Evolutionary conservation across 2,888 invertebrate species (phyloP), one percentile per base, ranked within the genome.

Genomic region (Acanthosoma haemorrhoidale): DNA sequence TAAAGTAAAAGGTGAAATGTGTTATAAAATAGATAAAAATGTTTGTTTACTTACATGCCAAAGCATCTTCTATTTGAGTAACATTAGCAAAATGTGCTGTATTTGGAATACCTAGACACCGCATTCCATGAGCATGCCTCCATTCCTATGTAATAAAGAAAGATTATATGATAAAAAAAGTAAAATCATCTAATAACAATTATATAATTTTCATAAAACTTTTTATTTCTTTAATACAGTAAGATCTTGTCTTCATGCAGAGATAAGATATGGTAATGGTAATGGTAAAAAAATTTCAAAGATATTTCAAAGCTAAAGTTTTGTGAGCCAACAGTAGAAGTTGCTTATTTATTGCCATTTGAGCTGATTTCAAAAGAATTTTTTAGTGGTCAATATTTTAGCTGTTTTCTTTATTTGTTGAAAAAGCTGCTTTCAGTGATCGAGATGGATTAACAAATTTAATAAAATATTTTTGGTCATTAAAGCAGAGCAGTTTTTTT

Each of bases 11-110:
- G n/a, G n/a, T n/a, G n/a, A n/a, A n/a, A n/a, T n/a, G n/a, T n/a
- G n/a, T n/a, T n/a, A n/a, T n/a, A n/a, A n/a, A n/a, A n/a, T n/a
- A n/a, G n/a, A n/a, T n/a, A n/a, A n/a, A n/a, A n/a, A n/a, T n/a
- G n/a, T n/a, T n/a, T n/a, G n/a, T n/a, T n/a, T 76, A 86, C 89
- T 86, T 82, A 91, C 91, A 82, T 39, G 95, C 94, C 61, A 98
- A 85, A 0, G 98, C 98, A 80, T 98, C 98, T 80, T 97, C 97
- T 76, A 98, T 98, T 79, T 96, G 94, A 0, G 98, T 99, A 38
- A 99, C 98, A 80, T 99, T 99, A 0, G 99, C 98, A 82, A 99
- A 99, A 83, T 99, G 99, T 0, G 99, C 98, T 0, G 99, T 99
- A 80, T 99, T 99, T 0, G 99, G 99, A 76, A 99, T 99, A 5